These are phyloP conservation scores for Amphiura filiformis DNA, from an alignment of 35 echinoderm and acorn worm genomes.

Conservation along the genomic window DNA sequence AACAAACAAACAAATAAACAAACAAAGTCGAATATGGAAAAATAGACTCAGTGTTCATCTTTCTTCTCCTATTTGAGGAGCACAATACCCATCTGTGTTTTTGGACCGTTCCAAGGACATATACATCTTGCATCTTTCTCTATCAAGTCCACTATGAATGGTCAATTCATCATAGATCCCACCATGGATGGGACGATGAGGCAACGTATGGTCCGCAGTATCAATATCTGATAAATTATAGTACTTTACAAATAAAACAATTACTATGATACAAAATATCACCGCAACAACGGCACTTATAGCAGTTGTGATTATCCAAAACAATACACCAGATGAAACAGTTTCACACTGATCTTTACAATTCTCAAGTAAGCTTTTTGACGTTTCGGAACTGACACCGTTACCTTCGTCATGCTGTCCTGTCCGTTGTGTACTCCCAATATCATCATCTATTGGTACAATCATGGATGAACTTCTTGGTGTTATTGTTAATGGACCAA, in stretches of 20 bases:
- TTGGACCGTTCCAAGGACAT: background rate
- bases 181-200: background rate
- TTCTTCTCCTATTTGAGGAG: background rate
- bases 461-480: background rate
- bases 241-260: background rate
- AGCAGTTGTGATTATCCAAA: background rate
- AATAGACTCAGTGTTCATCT: background rate
- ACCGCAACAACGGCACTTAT: background rate
- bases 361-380: background rate
- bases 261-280: background rate
- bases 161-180: background rate
- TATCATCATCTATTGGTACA: background rate
- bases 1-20: too few species aligned
- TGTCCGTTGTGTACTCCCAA: background rate
- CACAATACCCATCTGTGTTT: background rate
- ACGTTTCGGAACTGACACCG: background rate
- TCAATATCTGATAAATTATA: background rate
- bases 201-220: background rate
- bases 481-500: background rate
- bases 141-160: background rate
- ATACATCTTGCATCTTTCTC: background rate
- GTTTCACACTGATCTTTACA: background rate
- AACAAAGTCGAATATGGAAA: too few species aligned
- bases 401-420: background rate
- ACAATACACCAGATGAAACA: background rate